Base-by-base conservation (phyloP, 1,140 invertebrate genomes). In the Drosophila quadrilineata region DNA sequence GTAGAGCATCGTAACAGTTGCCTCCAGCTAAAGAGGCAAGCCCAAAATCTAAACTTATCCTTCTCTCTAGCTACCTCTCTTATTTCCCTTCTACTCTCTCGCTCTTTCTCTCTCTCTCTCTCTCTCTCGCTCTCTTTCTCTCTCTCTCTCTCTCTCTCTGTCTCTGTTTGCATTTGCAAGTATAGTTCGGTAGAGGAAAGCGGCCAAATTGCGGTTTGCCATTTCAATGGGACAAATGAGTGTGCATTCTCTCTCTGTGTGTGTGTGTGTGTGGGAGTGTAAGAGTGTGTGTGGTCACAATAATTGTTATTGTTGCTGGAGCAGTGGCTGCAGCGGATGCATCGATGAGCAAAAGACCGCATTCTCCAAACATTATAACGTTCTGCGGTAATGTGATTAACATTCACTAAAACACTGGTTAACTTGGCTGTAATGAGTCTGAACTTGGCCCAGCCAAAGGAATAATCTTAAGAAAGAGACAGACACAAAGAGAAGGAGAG, bases 341-440 rank as follows among this genome's bases (percentile, higher is more conserved):
- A 28, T 45, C 53, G 36, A 49, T 26, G 31, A 54, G 54, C 38
- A 14, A 19, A 41, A 40, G 36, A 52, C 56, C 69, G 59, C 64
- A 72, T 63, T 50, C 73, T 59, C 54, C 50, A 67, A 84, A 63
- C 79, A 75, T 85, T 85, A 85, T 85, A 85, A 75, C 71, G 75
- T 86, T 85, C 65, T 85, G 71, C 72, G 79, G 75, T 79, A 85
- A 85, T 85, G 80, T 79, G 79, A 86, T 85, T 85, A 85, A 85
- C 79, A 85, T 86, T 68, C 72, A 35, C 67, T 63, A 77, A 66
- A 75, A 53, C 75, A 45, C 56, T 67, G 60, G 73, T 66, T 60
- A 62, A 64, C 73, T 60, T 62, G 50, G 49, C 54, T 33, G 35
- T 22, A 43, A 40, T 56, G 46, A 43, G 24, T 35, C 24, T 26